phyloP scores from a whole-genome alignment of 2,113 vertebrate species.

The Chaetodon trifascialis region DNA sequence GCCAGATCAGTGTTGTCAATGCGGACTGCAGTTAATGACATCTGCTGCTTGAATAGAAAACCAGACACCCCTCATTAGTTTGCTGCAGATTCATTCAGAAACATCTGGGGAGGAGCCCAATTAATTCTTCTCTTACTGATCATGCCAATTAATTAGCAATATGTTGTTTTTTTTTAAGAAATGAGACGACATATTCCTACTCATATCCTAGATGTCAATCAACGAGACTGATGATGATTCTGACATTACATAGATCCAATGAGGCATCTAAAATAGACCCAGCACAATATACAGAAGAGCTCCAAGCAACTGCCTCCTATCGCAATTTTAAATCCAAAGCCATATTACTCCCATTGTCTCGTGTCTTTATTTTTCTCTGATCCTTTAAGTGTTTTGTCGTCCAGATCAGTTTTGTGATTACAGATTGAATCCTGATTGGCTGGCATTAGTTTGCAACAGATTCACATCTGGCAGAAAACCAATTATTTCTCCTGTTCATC shows the following conservation, averaged over 20 bases:
- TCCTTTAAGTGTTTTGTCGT: constrained; percentile 59
- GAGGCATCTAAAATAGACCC: constrained; percentile 20
- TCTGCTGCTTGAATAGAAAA: constrained; percentile 48
- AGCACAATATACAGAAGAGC: not conserved
- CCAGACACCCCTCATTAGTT: constrained; percentile 58
- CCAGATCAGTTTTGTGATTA: constrained; percentile 70
- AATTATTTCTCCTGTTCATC: constrained; percentile 81
- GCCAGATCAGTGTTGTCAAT: constrained; percentile 44
- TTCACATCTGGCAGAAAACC: constrained; percentile 79
- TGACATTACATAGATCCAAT: constrained; percentile 45
- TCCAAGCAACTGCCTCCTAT: constrained; percentile 6
- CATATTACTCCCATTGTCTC: constrained; percentile 51
- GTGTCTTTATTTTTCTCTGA: constrained; percentile 54
- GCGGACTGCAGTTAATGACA: constrained; percentile 58
- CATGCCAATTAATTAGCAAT: constrained; percentile 65
- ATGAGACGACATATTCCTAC: constrained; percentile 2
- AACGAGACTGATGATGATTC: constrained; percentile 7
- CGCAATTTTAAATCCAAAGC: constrained; percentile 39
- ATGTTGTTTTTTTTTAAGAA: constrained; percentile 12
- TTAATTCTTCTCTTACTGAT: constrained; percentile 55
- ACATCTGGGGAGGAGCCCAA: constrained; percentile 66
- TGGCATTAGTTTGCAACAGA: constrained; percentile 67
- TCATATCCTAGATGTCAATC: constrained; percentile 26
- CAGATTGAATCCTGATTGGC: constrained; percentile 65
- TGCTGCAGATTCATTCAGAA: constrained; percentile 50